Conservation (phyloP, 1,140 invertebrate genomes). For the Plutomurus gul region DNA sequence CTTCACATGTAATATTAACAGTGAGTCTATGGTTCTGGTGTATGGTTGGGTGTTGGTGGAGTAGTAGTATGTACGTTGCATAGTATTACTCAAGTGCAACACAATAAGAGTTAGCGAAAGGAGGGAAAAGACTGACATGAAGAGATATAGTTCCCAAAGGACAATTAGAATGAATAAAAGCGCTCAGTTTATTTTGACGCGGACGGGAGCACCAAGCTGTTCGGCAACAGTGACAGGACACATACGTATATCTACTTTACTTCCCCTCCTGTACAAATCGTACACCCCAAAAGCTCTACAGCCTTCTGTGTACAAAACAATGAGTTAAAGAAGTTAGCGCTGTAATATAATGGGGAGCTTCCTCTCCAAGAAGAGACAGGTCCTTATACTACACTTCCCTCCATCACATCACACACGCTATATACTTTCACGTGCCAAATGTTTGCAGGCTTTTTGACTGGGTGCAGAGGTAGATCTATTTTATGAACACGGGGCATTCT, state of each 20-base stretch:
- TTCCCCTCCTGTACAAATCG: no score
- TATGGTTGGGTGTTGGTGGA: no score
- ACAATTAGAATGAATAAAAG: slow-evolving; percentile 28
- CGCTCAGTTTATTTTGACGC: slow-evolving; percentile 26
- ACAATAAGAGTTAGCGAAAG: slow-evolving; percentile 20
- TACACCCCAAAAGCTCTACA: no score
- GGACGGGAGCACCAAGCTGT: neutral
- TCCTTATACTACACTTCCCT: neutral
- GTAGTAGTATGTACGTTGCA: neutral
- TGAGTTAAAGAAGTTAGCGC: no score
- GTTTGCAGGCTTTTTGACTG: slow-evolving; percentile 9
- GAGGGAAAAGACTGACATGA: slow-evolving; percentile 18
- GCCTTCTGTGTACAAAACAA: no score
- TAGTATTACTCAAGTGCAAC: neutral
- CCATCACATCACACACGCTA: neutral
- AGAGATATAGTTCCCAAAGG: slow-evolving; percentile 22
- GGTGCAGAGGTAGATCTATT: neutral
- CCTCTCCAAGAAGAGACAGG: no score
- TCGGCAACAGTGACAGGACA: slow-evolving; percentile 1
- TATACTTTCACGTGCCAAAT: neutral
- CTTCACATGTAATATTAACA: no score
- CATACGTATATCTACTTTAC: no score
- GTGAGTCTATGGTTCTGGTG: no score
- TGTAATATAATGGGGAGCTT: no score
- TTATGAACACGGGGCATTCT: neutral